phyloP scores from a whole-genome alignment of 2,113 vertebrate genomes.

The Caretta caretta region DNA sequence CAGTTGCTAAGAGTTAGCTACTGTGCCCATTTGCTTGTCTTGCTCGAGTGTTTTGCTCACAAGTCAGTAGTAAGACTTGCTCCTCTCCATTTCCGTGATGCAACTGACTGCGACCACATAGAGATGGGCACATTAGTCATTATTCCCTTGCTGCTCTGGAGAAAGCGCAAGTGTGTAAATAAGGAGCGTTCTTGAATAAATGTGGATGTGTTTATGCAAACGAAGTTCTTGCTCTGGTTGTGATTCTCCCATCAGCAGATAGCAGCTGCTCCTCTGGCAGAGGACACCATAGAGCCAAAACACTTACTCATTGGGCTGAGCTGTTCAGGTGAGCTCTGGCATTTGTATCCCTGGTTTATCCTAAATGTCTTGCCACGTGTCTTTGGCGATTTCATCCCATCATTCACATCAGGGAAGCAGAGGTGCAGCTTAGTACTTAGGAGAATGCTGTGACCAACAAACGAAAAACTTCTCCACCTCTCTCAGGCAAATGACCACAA shows the following conservation, averaged over 20 bases:
- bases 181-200: neutral
- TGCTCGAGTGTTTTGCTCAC: neutral
- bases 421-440: neutral
- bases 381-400: neutral
- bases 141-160: rapidly evolving
- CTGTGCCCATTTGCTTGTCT: neutral
- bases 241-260: neutral
- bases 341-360: neutral
- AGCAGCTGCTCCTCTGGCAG: neutral
- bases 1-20: neutral
- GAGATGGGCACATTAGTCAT: neutral
- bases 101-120: neutral
- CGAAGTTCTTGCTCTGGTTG: neutral
- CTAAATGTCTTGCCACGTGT: neutral
- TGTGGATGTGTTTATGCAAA: neutral
- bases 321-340: rapidly evolving
- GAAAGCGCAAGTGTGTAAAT: neutral
- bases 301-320: neutral
- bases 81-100: neutral
- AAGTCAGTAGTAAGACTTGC: neutral
- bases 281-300: neutral
- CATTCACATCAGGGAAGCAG: neutral
- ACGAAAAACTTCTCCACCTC: neutral
- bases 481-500: neutral
- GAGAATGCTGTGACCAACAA: neutral